Evolutionary conservation across 1,140 invertebrate species (phyloP), one percentile per base, ranked within the genome.

Genomic region (Eurosta solidaginis): DNA sequence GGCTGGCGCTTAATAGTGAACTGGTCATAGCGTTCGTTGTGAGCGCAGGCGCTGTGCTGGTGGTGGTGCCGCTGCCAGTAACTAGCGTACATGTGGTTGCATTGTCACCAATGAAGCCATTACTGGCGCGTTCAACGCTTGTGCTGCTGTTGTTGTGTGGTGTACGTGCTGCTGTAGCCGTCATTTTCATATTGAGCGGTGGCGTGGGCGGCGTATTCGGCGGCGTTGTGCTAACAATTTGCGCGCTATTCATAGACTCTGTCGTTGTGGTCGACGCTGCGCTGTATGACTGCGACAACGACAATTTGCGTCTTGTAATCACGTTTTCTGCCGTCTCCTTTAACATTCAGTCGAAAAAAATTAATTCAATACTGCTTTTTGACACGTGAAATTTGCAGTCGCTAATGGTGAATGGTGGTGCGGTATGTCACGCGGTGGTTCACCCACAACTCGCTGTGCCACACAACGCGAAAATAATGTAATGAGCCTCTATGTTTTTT

Each of bases 121-220:
- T 68, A n/a, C 33, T 25, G 50, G 4, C 9, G 50, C 20, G n/a
- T n/a, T n/a, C 10, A 14, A 2, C 33, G 17, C 27, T 36, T 14
- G 14, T 68, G 36, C 14, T 36, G 33, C 12, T 47, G 45, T 47
- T 47, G 4, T 47, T 47, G 0, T 47, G 45, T 3, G 36, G 59
- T 40, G 6, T 68, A 20, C 59, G 59, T 73, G 78, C 20, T 12
- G 74, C 22, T 54, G 6, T 45, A 2, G 40, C 59, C 10, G 63
- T 77, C 68, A 68, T 76, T 44, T 77, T 82, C 85, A 86, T 86
- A 54, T 84, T 86, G 3, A 86, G 77, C 44, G 83, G 78, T 1
- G 83, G 85, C 68, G 85, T 83, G 33, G 85, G 85, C 54, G 85
- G 85, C 78, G 85, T 86, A 40, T 80, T 85, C 42, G 85, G 85